Evolutionary conservation across 2,113 vertebrate genomes (phyloP).

Genomic region (Ailurus styani): DNA sequence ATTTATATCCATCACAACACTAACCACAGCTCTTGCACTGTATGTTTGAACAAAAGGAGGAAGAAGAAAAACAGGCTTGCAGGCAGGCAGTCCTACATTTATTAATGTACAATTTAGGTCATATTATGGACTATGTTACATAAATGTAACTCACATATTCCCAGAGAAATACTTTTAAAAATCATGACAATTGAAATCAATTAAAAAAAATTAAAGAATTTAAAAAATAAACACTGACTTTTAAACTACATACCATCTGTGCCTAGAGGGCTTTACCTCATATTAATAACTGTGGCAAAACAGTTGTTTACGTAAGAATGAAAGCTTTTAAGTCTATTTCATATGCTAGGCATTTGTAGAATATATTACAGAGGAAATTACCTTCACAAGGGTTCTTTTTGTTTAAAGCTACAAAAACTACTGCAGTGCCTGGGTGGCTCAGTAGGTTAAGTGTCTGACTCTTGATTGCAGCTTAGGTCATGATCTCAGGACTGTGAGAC

Average conservation of each 20-base stretch:
- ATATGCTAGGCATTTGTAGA: neutral
- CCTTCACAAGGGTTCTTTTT: neutral
- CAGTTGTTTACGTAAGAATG: neutral
- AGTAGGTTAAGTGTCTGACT: neutral
- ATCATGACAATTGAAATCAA: neutral
- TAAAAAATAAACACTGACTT: neutral
- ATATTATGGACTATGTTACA: neutral
- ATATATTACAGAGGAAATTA: neutral
- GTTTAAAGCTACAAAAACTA: neutral
- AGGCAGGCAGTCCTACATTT: neutral
- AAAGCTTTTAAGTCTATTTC: neutral
- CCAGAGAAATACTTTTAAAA: neutral
- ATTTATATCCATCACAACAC: neutral
- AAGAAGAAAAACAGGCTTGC: neutral
- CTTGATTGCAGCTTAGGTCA: neutral
- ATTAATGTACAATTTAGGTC: neutral
- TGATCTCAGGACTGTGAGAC: neutral
- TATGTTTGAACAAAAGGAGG: neutral
- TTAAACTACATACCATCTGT: neutral
- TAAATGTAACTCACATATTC: neutral
- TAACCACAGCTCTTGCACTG: neutral
- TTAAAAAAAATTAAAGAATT: neutral
- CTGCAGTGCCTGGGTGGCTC: neutral
- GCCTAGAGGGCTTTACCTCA: neutral
- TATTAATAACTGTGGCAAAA: neutral